Evolutionary conservation across 2,113 vertebrate species (phyloP).

Genomic region (Polypterus senegalus): DNA sequence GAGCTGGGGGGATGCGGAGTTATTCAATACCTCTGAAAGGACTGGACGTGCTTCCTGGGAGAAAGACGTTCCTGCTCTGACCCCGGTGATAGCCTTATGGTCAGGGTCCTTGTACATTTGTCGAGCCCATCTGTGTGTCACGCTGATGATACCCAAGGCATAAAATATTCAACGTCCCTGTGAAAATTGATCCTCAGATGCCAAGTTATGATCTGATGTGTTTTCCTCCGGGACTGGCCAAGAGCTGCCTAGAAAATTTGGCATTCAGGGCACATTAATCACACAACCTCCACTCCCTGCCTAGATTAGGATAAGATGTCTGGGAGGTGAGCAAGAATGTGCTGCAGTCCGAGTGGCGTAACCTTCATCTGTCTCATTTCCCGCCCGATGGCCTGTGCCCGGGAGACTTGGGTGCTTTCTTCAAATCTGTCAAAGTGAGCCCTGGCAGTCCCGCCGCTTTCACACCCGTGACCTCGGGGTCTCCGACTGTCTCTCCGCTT

Average conservation of each 20-base stretch:
- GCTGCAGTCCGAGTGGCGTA: conserved; percentile 10
- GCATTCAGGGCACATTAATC: conserved; percentile 58
- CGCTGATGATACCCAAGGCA: conserved; percentile 31
- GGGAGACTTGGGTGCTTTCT: too few species aligned
- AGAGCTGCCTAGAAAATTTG: conserved; percentile 36
- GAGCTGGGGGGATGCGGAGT: conserved; percentile 20
- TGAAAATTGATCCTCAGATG: conserved; percentile 74
- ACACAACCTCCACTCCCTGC: conserved; percentile 18
- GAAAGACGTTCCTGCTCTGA: too few species aligned
- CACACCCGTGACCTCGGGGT: too few species aligned
- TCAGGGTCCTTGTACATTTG: conserved; percentile 20
- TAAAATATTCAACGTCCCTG: conserved; percentile 61
- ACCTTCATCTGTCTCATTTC: too few species aligned
- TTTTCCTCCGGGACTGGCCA: conserved; percentile 58
- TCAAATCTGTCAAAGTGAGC: too few species aligned
- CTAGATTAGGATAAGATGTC: conserved; percentile 52
- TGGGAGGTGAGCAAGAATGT: conserved; percentile 62
- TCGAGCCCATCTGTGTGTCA: conserved; percentile 35
- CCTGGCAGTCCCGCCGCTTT: too few species aligned
- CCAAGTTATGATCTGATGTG: conserved; percentile 64
- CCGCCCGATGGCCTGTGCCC: too few species aligned
- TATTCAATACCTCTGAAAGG: conserved; percentile 20
- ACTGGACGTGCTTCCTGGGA: conserved; percentile 21
- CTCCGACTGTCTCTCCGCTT: too few species aligned
- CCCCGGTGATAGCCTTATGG: too few species aligned